phyloP scores from a whole-genome alignment of 2,113 vertebrate genomes.

The Cryptomyrus ogoouensis region DNA sequence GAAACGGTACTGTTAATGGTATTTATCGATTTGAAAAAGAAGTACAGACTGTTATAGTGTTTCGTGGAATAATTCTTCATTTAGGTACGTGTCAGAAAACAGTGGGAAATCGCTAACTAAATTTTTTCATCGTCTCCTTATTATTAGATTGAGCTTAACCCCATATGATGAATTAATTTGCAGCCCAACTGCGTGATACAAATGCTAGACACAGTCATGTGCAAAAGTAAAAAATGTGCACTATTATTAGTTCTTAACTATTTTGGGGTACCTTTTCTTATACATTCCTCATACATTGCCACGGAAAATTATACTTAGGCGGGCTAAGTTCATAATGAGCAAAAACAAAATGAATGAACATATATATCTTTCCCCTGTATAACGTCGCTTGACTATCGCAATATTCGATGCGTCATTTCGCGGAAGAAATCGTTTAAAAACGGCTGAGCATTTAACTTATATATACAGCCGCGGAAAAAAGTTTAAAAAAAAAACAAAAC shows the following conservation, averaged over 20 bases:
- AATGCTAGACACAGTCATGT: neutral
- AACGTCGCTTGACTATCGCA: neutral
- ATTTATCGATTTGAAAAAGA: neutral
- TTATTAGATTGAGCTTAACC: neutral
- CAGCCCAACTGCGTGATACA: neutral
- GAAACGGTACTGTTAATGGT: neutral
- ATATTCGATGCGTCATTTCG: neutral
- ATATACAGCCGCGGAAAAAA: too few species aligned
- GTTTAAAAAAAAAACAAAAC: too few species aligned
- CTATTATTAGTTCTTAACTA: neutral
- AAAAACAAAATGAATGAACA: neutral
- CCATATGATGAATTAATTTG: neutral
- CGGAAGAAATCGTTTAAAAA: neutral
- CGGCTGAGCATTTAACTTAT: too few species aligned
- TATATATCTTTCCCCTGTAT: neutral
- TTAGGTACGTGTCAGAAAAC: neutral
- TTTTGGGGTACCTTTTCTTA: neutral
- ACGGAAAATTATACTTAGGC: neutral
- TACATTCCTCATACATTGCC: neutral
- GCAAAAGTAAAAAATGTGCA: neutral
- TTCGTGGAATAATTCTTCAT: neutral
- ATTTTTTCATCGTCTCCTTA: neutral
- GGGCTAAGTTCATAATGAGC: neutral
- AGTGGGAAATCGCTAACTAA: neutral
- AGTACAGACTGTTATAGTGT: neutral